These are phyloP conservation scores for Arvicanthis niloticus DNA, from an alignment of 2,113 vertebrate genomes.

Conservation along the genomic window DNA sequence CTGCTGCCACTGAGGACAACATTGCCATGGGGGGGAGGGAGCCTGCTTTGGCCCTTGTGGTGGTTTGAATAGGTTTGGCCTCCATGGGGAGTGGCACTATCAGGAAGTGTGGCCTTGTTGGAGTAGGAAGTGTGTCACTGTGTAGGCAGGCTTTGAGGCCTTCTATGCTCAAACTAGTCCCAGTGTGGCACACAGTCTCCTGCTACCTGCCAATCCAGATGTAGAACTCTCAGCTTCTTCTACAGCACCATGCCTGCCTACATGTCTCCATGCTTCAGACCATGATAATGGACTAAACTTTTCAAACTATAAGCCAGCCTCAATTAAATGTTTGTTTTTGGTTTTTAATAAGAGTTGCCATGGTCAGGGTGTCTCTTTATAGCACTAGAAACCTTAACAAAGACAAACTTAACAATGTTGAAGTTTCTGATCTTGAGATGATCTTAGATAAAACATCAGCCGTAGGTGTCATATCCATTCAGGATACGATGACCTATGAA, in stretches of 20 bases:
- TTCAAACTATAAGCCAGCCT: background rate
- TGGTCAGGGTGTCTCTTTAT: too few species aligned
- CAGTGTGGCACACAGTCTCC: background rate
- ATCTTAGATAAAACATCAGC: background rate
- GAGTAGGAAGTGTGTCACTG: background rate
- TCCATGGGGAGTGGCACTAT: background rate
- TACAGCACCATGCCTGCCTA: background rate
- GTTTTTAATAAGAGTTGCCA: too few species aligned
- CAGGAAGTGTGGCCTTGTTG: background rate
- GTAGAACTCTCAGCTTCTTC: background rate
- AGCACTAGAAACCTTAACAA: too few species aligned
- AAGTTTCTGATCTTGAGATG: background rate
- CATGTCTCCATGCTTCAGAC: background rate
- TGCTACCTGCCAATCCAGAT: background rate
- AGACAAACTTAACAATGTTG: background rate
- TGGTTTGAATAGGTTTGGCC: background rate
- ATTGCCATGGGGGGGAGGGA: background rate
- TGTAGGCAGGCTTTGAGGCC: background rate
- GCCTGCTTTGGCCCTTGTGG: background rate
- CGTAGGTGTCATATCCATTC: background rate
- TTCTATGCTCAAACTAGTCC: background rate
- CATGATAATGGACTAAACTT: background rate
- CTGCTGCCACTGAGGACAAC: background rate
- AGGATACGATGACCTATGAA: background rate
- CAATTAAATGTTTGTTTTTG: too few species aligned